Evolutionary conservation across 2,113 vertebrate genomes (phyloP).

Genomic region (Scomber japonicus): DNA sequence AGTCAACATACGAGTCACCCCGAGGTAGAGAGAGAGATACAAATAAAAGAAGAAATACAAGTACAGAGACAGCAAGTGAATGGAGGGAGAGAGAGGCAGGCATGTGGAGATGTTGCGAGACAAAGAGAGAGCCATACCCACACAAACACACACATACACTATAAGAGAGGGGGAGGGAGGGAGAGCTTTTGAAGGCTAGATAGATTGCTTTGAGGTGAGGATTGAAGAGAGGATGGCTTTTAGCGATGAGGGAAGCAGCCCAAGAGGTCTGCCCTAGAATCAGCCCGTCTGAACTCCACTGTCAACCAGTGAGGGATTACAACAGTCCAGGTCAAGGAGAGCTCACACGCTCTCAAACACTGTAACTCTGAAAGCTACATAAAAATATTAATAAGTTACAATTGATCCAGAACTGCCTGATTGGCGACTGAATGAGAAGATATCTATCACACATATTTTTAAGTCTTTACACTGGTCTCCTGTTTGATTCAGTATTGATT

Average conservation of each 20-base stretch:
- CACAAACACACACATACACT: neutral
- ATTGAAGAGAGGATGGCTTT: slow-evolving; percentile 53
- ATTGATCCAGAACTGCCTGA: neutral
- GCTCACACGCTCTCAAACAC: slow-evolving; percentile 7
- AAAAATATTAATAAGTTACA: neutral
- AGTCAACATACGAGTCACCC: slow-evolving; percentile 51
- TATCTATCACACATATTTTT: neutral
- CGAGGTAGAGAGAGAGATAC: slow-evolving; percentile 28
- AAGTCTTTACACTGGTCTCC: neutral
- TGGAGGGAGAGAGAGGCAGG: neutral
- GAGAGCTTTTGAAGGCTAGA: slow-evolving; percentile 42
- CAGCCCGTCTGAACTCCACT: slow-evolving; percentile 42
- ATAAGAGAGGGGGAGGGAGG: neutral
- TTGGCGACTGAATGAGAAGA: neutral
- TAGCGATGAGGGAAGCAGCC: slow-evolving; percentile 44
- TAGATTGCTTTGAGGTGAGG: slow-evolving; percentile 55
- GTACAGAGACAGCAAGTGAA: slow-evolving; percentile 29
- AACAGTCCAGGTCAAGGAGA: slow-evolving; percentile 45
- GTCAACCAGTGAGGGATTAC: slow-evolving; percentile 56
- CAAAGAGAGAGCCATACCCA: slow-evolving; percentile 5
- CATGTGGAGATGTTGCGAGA: slow-evolving; percentile 24
- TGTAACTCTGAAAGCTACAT: neutral
- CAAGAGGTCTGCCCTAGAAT: slow-evolving; percentile 48
- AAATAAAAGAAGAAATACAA: slow-evolving; percentile 30
- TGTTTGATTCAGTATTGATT: neutral